phyloP scores from a whole-genome alignment of 2,888 invertebrate species.

The Nephrotoma flavescens region DNA sequence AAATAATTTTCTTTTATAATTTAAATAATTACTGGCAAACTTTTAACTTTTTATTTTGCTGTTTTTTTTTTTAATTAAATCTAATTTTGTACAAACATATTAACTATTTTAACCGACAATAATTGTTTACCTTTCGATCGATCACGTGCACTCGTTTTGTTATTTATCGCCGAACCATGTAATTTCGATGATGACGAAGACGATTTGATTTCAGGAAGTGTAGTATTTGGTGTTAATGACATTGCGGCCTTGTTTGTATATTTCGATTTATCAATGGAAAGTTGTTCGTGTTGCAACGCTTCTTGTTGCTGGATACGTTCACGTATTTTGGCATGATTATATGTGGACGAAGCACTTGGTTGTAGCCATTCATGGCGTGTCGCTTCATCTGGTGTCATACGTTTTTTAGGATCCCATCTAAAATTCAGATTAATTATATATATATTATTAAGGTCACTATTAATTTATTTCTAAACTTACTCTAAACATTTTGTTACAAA shows the following conservation, averaged over 20 bases:
- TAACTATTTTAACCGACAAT: constrained; percentile 2
- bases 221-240: constrained; percentile 20
- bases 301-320: constrained; percentile 22
- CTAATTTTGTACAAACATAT: constrained; percentile 4
- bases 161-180: not conserved
- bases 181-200: constrained; percentile 12
- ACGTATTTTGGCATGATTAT: constrained; percentile 18
- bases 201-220: constrained; percentile 31
- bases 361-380: constrained; percentile 76
- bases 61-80: not conserved
- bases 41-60: not conserved
- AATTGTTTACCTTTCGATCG: constrained; percentile 4
- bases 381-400: constrained; percentile 86
- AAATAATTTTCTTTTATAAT: not conserved
- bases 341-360: constrained; percentile 35
- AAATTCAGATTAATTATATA: not conserved
- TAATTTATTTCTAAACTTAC: constrained; percentile 40
- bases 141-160: not conserved
- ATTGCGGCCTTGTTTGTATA: constrained; percentile 10
- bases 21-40: not conserved
- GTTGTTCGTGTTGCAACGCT: constrained; percentile 26
- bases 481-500: constrained; percentile 82
- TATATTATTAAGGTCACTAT: not conserved
- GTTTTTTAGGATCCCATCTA: constrained; percentile 85
- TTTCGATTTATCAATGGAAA: constrained; percentile 11